Base-by-base conservation (phyloP, 2,113 vertebrate genomes). In the Dinomys branickii region DNA sequence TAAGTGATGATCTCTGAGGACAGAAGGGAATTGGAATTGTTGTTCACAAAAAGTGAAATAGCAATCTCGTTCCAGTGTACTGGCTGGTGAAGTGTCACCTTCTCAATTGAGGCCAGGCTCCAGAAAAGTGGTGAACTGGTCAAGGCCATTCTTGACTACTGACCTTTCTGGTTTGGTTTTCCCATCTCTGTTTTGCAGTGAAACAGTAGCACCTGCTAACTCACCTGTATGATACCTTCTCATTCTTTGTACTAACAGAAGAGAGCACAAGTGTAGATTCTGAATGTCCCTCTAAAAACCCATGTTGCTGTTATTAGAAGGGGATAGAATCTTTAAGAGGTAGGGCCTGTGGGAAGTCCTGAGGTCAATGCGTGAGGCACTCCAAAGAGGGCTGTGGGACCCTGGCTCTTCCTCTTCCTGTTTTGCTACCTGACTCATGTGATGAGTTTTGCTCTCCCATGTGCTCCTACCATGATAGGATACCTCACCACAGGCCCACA, bases 71-170 rank as follows among this genome's bases (percentile, higher is more conserved):
- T n/a, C 20, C 7, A 5, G 20, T 1, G n/a, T 6, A 2, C 3
- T 10, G 65, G n/a, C 58, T 71, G 14, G 38, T 3, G 1, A 47
- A 52, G 47, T 14, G 30, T 17, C 24, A 2, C 0, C 7, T 38
- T 20, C 35, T 28, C 1, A 0, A 9, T 14, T 47, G n/a, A 88
- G 78, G 26, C n/a, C 59, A 14, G 8, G 28, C 7, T 71, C 82
- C 63, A 52, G 38, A 56, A 85, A 30, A 50, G 7, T 30, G 14
- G 1, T 1, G 28, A 35, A 28, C n/a, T 52, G n/a, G 30, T 52
- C 3, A 58, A 77, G 33, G 41, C 58, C 63, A 6, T 44, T 78
- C 50, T 5, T 24, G 8, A 52, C 71, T 69, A 30, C 41, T 16
- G 10, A 5, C 7, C 19, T 44, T 14, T 67, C 38, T 50, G 1